Evolutionary conservation across 1,140 invertebrate species (phyloP).

Genomic region (Microvelia longipes): DNA sequence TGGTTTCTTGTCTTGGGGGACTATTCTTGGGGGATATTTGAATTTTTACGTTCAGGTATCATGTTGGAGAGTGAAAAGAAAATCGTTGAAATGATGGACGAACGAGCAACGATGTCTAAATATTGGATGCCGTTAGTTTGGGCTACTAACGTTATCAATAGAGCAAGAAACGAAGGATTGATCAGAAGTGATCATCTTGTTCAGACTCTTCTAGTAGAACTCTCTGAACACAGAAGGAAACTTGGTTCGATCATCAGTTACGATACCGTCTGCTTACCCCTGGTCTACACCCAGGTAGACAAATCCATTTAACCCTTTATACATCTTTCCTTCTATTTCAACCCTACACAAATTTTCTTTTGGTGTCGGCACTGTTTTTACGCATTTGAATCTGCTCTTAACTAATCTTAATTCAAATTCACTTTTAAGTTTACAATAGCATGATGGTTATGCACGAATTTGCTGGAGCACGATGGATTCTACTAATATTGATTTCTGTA

Average conservation of each 20-base stretch:
- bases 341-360: too few relatives aligned
- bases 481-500: too few relatives aligned
- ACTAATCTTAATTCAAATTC: too few relatives aligned
- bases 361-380: too few relatives aligned
- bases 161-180: slow-evolving; percentile 61
- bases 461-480: too few relatives aligned
- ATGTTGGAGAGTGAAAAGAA: slow-evolving; percentile 83
- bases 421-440: too few relatives aligned
- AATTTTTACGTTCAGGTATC: slow-evolving; percentile 39
- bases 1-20: too few relatives aligned
- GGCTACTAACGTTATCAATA: slow-evolving; percentile 79
- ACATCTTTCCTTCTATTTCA: neutral
- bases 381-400: too few relatives aligned
- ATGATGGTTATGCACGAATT: too few relatives aligned
- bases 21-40: neutral
- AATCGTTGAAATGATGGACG: slow-evolving; percentile 76
- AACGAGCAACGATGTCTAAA: slow-evolving; percentile 70
- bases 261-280: slow-evolving; percentile 91
- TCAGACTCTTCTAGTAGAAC: slow-evolving; percentile 63
- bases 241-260: slow-evolving; percentile 74
- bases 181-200: slow-evolving; percentile 75
- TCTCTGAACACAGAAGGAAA: slow-evolving; percentile 66
- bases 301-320: neutral
- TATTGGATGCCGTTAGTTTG: slow-evolving; percentile 87
- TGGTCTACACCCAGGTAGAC: slow-evolving; percentile 90